Evolutionary conservation across 1,140 invertebrate genomes (phyloP).

Genomic region (Palaemon carinicauda): DNA sequence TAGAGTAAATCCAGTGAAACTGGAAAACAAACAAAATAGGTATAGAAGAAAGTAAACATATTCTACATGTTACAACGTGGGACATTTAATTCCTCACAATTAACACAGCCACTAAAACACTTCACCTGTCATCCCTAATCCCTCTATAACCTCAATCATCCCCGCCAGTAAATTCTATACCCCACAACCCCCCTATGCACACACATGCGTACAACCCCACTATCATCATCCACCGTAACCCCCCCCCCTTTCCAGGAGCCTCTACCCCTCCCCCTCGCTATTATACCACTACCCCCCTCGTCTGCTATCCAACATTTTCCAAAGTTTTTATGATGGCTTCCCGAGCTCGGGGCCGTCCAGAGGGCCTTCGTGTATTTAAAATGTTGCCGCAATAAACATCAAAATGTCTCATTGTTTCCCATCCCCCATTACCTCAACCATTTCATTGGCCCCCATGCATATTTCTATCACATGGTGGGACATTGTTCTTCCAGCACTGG

Average conservation of each 20-base stretch:
- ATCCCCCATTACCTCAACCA: slow-evolving; percentile 15
- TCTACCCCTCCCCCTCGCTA: background rate
- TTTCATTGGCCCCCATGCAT: slow-evolving; percentile 17
- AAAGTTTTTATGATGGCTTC: background rate
- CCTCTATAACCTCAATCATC: too few relatives aligned
- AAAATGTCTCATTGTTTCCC: slow-evolving; percentile 38
- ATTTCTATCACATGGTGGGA: background rate
- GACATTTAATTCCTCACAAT: too few relatives aligned
- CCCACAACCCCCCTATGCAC: background rate
- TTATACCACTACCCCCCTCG: background rate
- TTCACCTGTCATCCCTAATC: too few relatives aligned
- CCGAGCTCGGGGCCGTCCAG: background rate
- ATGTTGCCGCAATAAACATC: slow-evolving; percentile 36
- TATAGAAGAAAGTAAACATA: too few relatives aligned
- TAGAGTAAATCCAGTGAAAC: too few relatives aligned
- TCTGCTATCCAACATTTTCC: background rate
- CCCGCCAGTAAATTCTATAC: background rate
- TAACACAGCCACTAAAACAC: too few relatives aligned
- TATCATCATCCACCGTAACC: background rate
- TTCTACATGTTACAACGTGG: too few relatives aligned
- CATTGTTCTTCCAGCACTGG: background rate
- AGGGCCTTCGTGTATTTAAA: slow-evolving; percentile 30
- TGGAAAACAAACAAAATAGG: too few relatives aligned
- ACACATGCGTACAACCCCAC: background rate
- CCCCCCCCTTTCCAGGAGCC: background rate